A percentile compares a stretch with the other conserved stretches of the same genome.
Conservation (phyloP, 2,888 invertebrate genomes). For the Drosophila birchii region DNA sequence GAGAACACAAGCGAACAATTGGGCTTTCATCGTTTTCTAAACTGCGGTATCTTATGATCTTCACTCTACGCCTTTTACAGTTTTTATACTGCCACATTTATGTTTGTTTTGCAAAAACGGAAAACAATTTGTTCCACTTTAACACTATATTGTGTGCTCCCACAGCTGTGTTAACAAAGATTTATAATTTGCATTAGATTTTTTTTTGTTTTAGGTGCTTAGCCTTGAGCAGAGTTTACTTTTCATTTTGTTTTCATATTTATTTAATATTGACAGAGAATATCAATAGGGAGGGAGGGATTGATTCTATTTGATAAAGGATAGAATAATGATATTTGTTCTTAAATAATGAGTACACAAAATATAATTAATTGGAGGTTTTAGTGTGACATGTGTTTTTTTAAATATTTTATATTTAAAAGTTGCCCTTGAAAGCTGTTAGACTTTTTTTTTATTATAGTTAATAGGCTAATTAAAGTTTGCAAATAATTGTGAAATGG, state of each 20-base stretch:
- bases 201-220: not conserved
- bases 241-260: not conserved
- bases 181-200: conserved; percentile 16
- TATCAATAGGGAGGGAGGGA: not conserved
- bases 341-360: not conserved
- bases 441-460: not conserved
- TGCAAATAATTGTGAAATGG: not conserved
- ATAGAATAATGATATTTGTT: not conserved
- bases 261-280: not conserved
- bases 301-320: not conserved
- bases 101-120: conserved; percentile 33
- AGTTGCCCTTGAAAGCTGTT: not conserved
- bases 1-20: conserved; percentile 10
- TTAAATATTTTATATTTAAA: not conserved
- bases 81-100: conserved; percentile 26
- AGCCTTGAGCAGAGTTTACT: conserved; percentile 13
- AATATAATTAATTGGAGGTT: not conserved
- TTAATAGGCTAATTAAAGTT: not conserved
- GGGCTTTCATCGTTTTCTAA: conserved; percentile 37
- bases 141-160: not conserved
- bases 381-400: not conserved
- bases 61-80: not conserved
- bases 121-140: conserved; percentile 25
- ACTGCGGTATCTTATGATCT: conserved; percentile 9
- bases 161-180: conserved; percentile 31